Conservation (phyloP, 2,888 invertebrate genomes). For the Sipunculus nudus region DNA sequence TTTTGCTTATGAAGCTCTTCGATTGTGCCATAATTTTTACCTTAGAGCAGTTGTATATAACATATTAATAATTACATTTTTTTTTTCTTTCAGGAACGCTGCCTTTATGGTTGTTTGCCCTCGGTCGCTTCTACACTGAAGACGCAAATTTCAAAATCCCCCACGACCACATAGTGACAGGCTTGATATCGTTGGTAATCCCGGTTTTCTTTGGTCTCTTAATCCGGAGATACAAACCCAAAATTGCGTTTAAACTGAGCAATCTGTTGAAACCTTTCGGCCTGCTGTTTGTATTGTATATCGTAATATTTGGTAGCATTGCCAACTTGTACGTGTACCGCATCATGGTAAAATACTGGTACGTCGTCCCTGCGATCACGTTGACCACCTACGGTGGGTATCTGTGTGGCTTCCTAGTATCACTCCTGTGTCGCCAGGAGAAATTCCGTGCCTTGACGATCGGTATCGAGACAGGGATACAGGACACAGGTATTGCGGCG, state of each 20-base stretch:
- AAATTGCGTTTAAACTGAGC: conserved; percentile 23
- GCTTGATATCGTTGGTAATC: conserved; percentile 79
- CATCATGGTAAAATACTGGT: conserved; percentile 73
- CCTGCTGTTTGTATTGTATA: conserved; percentile 80
- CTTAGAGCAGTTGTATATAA: conserved; percentile 4
- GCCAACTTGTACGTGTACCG: conserved; percentile 87
- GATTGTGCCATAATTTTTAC: too few relatives aligned
- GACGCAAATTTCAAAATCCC: conserved; percentile 78
- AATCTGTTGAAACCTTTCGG: conserved; percentile 70
- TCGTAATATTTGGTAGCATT: conserved; percentile 83
- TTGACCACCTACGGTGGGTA: conserved; percentile 57
- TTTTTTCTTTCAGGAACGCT: conserved; percentile 75
- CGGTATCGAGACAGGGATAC: conserved; percentile 83
- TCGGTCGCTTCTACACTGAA: conserved; percentile 76
- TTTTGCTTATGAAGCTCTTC: too few relatives aligned
- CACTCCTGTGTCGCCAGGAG: conserved; percentile 43
- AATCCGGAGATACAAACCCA: conserved; percentile 63
- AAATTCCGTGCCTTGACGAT: conserved; percentile 72
- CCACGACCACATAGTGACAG: conserved; percentile 77
- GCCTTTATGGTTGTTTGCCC: conserved; percentile 87
- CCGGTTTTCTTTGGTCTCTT: conserved; percentile 72
- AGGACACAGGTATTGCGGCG: conserved; percentile 91
- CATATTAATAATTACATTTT: too few relatives aligned
- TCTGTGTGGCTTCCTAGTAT: conserved; percentile 44
- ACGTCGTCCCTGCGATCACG: conserved; percentile 48